Percentiles rank a stretch among this genome's conserved stretches.
phyloP scores from a whole-genome alignment of 2,888 invertebrate species.

The Diplazon laetatorius region DNA sequence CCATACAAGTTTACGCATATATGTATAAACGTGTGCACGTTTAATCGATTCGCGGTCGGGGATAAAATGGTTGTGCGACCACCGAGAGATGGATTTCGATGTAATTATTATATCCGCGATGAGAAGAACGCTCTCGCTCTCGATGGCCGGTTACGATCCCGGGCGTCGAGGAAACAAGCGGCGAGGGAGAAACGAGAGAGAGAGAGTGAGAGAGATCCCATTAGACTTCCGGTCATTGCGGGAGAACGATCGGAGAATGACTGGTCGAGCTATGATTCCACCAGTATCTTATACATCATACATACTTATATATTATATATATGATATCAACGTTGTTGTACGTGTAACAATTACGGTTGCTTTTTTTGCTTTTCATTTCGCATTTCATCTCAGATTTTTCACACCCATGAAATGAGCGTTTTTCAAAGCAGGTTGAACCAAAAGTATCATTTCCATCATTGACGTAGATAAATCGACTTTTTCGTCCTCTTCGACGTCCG shows the following conservation, averaged over 20 bases:
- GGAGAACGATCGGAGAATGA: constrained; percentile 13
- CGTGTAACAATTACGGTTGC: neutral
- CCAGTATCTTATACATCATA: neutral
- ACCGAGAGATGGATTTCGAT: constrained; percentile 22
- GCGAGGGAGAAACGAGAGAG: neutral
- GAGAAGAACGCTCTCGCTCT: constrained; percentile 42
- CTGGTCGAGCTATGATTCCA: neutral
- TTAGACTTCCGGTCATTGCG: constrained; percentile 55
- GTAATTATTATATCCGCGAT: constrained; percentile 43
- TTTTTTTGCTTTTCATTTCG: neutral
- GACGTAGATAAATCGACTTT: too few species aligned
- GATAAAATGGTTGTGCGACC: constrained; percentile 27
- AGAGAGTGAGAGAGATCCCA: constrained; percentile 19
- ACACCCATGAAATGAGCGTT: too few species aligned
- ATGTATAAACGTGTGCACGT: constrained; percentile 25
- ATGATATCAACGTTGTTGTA: neutral
- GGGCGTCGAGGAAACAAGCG: constrained; percentile 7
- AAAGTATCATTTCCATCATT: too few species aligned
- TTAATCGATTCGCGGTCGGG: constrained; percentile 54
- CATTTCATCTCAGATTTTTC: too few species aligned
- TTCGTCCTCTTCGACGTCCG: too few species aligned
- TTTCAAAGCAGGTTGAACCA: too few species aligned
- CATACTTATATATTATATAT: constrained; percentile 10
- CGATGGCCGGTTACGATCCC: neutral
- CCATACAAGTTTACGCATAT: neutral